phyloP scores from a whole-genome alignment of 2,797 vertebrate genomes.

The Sebastes minor region DNA sequence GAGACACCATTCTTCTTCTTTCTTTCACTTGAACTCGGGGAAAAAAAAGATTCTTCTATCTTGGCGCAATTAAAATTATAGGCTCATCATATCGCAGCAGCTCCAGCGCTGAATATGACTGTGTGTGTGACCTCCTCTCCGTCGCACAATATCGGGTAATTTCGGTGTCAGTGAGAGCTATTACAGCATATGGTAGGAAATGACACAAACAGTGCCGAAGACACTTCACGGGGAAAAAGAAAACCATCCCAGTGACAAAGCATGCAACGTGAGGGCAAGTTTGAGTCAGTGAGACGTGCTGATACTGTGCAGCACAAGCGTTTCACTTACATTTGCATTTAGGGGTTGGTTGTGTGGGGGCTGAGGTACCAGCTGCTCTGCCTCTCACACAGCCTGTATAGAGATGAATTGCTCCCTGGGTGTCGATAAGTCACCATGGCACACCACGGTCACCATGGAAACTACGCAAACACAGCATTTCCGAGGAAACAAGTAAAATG shows the following conservation, averaged over 20 bases:
- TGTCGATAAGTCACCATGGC: conserved; percentile 78
- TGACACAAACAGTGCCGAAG: neutral
- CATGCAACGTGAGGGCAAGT: neutral
- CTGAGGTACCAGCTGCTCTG: conserved; percentile 79
- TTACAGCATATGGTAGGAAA: conserved; percentile 14
- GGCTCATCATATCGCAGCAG: conserved; percentile 26
- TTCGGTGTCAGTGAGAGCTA: neutral
- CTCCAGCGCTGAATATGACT: neutral
- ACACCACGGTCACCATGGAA: conserved; percentile 75
- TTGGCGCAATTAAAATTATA: conserved; percentile 6
- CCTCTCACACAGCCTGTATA: conserved; percentile 72
- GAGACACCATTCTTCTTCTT: neutral
- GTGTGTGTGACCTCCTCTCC: neutral
- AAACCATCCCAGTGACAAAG: neutral
- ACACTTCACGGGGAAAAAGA: neutral
- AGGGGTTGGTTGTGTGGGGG: conserved; percentile 70
- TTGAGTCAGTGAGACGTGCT: conserved; percentile 12
- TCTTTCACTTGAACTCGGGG: neutral
- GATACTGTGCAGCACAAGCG: conserved; percentile 9
- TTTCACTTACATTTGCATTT: conserved; percentile 65
- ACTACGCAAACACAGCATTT: conserved; percentile 76
- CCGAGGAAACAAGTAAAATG: conserved; percentile 56
- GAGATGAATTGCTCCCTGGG: conserved; percentile 73
- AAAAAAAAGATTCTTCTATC: conserved; percentile 20
- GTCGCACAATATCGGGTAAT: neutral